Base-by-base conservation (phyloP, 1,140 invertebrate species). In the Aphidius gifuensis region DNA sequence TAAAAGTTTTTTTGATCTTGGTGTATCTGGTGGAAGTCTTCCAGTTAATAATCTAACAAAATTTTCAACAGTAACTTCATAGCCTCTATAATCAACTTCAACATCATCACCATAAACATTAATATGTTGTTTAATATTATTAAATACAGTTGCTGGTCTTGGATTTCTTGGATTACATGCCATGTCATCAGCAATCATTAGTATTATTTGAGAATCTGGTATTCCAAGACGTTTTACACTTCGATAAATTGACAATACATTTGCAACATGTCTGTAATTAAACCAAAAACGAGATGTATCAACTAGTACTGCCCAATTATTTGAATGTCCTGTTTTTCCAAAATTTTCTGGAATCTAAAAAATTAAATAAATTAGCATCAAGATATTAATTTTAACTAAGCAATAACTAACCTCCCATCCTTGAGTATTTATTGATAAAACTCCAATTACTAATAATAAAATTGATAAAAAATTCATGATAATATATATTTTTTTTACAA, bases 141-240 rank as follows among this genome's bases (percentile, higher is more conserved):
- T 99, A 74, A 96, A 99, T 6, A 99, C 96, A 5, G 95, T 96
- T 0, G 94, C 97, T n/a, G 98, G 97, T 38, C 93, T 84, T 5
- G 97, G 97, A 83, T 99, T 99, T 64, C 97, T 83, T 0, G 97
- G 88, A 84, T 99, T 99, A 74, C 98, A 99, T 0, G 98, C 96
- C 95, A 99, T 99, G 73, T 99, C 97, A 82, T 99, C 98, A 32
- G 97, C 97, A 53, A 99, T 88, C 97, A 99, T 99, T 45, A 99
- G 77, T 70, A 99, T 98, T 54, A 99, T 99, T 80, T 93, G 91
- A 55, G 91, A 92, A 76, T 99, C 96, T 6, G 97, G 97, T 66
- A 99, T 99, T 44, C 97, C 97, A 3, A 99, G 83, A 21, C 97
- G 84, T 81, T 99, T 99, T 0, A 99, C 95, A 75, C 95, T 98